Evolutionary conservation across 2,113 vertebrate species (phyloP), one percentile per base, ranked within the genome.

Genomic region (Solea solea): DNA sequence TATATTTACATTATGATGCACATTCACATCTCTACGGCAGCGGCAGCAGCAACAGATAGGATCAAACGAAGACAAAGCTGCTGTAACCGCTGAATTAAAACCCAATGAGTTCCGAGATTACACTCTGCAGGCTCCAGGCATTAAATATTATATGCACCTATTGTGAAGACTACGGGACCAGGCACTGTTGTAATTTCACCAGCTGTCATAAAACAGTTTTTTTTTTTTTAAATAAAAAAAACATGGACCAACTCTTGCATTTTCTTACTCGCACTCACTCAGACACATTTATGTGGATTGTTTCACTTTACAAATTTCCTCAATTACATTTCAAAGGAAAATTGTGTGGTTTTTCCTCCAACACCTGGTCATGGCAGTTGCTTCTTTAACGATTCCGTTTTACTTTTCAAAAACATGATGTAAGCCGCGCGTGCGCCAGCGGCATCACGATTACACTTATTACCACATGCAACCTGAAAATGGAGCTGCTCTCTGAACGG

Each of bases 211-310:
- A 28, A 55, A 55, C 57, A 61, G 56, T 52, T 9, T 78, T 81
- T 40, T 70, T 52, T 9, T 78, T 81, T 40, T 70, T 72, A 72
- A 27, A 78, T 3, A 8, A 46, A 12, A 14, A 12, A 69, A 27
- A 71, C 54, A 65, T 34, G 34, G 44, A 45, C 27, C 61, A 73
- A 67, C 53, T 27, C 57, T 72, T 16, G 60, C 64, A 42, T 49
- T 53, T 34, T 34, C 34, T 34, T 34, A 34, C 34, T 34, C 34
- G 2, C 3, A 34, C 34, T 34, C 5, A 44, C 8, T 44, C 42
- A 7, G 42, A 7, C 8, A 21, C 7, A 44, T 44, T 44, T 44
- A 44, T 44, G 42, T 34, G 34, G 34, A 39, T 46, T 16, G 13
- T 14, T 7, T 64, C 3, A 25, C 27, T 41, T 65, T 44, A 4